Evolutionary conservation across 2,113 vertebrate genomes (phyloP), one percentile per base, ranked within the genome.

Genomic region (Cryptotis parvus): DNA sequence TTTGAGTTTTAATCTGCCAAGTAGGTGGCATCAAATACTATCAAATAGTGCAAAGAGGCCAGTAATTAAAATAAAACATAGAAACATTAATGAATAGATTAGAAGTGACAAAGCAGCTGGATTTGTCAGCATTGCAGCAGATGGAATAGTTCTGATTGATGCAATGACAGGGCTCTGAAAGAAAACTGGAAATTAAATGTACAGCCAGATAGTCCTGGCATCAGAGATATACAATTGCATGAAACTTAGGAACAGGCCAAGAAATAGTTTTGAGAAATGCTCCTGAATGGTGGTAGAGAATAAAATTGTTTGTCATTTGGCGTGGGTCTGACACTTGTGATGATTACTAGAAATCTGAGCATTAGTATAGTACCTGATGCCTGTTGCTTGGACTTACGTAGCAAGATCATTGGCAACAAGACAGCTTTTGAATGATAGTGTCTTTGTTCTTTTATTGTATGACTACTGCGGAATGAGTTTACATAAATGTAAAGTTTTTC

Each of bases 51-150:
- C 66, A 70, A 78, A 94, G 93, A 84, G 94, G 73, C 43, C 0
- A 9, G 90, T 97, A 94, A 82, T 96, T 94, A 29, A 89, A 96
- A 95, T 0, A 0, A 91, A 94, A 96, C 15, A 0, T 39, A 90
- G 87, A 95, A 87, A 83, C 83, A 78, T 96, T 95, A 93, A 84
- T 74, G 92, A 92, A 96, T 80, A 96, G 87, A 96, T 96, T 84
- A 94, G 87, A 96, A 96, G 75, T 80, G 93, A 94, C 87, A 95
- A 92, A 96, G 93, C 80, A 86, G 63, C 79, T 90, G 91, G 85
- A 87, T 91, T 90, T 86, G 94, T 89, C 92, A 84, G 94, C 89
- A 68, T 95, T 94, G 94, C 39, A 73, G 94, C 94, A 93, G 88
- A 94, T 92, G 87, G 92, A 96, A 83, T 75, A 83, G 94, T 79